Percentiles rank a stretch among this genome's conserved stretches.
phyloP scores from a whole-genome alignment of 2,113 vertebrate species.

The Smithornis capensis region DNA sequence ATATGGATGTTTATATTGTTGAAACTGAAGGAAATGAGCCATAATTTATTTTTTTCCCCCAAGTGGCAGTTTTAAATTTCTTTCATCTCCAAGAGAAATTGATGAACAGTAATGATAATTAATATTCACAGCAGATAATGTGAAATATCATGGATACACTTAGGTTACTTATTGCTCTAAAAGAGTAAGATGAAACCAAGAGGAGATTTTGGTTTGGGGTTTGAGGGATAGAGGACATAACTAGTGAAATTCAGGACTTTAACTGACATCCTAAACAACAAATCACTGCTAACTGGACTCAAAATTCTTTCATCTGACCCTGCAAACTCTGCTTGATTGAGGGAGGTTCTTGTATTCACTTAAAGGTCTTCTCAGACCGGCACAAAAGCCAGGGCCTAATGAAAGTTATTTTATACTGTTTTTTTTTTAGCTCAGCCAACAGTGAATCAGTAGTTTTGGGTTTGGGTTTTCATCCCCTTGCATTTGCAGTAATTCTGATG shows the following conservation, averaged over 20 bases:
- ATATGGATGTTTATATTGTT: background rate
- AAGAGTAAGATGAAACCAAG: background rate
- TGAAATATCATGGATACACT: background rate
- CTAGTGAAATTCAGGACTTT: background rate
- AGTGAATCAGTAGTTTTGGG: background rate
- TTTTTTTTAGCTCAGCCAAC: background rate
- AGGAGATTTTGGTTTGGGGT: background rate
- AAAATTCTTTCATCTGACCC: background rate
- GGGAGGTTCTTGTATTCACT: conserved; percentile 10
- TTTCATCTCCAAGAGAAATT: background rate
- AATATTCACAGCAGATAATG: background rate
- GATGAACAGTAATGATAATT: background rate
- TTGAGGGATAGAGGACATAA: background rate
- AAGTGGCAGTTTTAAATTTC: background rate
- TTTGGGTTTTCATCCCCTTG: background rate
- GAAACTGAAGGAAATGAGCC: background rate
- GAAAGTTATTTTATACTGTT: conserved; percentile 28
- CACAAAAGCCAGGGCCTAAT: background rate
- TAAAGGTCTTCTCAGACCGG: background rate
- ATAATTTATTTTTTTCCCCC: background rate
- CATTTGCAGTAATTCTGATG: background rate
- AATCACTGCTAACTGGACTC: background rate
- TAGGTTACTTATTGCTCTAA: background rate
- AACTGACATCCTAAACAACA: background rate
- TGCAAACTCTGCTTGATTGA: background rate